phyloP scores from a whole-genome alignment of 1,140 invertebrate genomes.

The Hestina assimilis region DNA sequence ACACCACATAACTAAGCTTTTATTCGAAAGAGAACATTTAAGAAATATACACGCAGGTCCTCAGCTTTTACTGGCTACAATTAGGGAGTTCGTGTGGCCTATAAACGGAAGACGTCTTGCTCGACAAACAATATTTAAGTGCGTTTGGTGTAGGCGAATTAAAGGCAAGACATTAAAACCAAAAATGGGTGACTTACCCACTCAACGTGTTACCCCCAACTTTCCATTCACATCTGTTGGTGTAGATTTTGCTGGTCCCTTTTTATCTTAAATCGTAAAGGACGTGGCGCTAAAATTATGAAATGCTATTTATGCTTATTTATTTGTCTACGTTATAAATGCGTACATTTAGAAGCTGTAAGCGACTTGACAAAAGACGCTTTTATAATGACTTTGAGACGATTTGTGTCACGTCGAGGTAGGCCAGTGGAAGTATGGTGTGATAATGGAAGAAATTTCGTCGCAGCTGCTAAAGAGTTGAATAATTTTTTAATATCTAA shows the following conservation, averaged over 20 bases:
- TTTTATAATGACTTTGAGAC: constrained; percentile 27
- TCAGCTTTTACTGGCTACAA: constrained; percentile 21
- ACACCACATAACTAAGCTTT: constrained; percentile 22
- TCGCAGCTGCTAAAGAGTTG: constrained; percentile 16
- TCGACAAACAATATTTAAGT: constrained; percentile 16
- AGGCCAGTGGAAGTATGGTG: constrained; percentile 14
- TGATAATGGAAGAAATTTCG: constrained; percentile 23
- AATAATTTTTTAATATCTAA: constrained; percentile 16
- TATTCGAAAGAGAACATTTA: constrained; percentile 26
- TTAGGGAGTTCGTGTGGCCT: constrained; percentile 25
- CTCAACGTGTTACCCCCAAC: constrained; percentile 18
- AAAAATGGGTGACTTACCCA: constrained; percentile 32
- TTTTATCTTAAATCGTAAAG: constrained; percentile 32
- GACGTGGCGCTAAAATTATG: constrained; percentile 20
- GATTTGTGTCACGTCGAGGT: constrained; percentile 22
- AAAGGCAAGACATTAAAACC: constrained; percentile 25
- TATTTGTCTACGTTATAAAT: constrained; percentile 36
- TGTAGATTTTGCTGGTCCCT: constrained; percentile 30
- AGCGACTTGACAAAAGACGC: constrained; percentile 33
- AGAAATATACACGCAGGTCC: constrained; percentile 27
- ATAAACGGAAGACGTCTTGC: constrained; percentile 26
- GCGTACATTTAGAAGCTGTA: constrained; percentile 33
- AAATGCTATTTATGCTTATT: constrained; percentile 39
- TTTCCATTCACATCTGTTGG: constrained; percentile 27
- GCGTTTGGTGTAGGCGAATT: constrained; percentile 19